phyloP scores from a whole-genome alignment of 1,140 invertebrate genomes.

The Ostrea edulis region DNA sequence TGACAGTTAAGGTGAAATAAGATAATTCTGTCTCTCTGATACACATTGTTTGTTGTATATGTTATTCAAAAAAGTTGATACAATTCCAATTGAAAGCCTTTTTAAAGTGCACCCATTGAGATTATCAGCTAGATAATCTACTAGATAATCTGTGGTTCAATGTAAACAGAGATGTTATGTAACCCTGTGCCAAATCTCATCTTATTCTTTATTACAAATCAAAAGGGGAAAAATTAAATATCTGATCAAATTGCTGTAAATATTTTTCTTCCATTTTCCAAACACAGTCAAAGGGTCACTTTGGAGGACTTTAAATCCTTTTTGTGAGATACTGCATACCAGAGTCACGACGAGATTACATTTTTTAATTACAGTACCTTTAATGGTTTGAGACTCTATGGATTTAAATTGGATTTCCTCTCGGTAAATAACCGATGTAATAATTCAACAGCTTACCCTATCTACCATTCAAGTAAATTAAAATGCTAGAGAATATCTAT shows the following conservation, averaged over 20 bases:
- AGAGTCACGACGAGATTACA: background rate
- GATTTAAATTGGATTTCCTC: background rate
- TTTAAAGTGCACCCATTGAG: background rate
- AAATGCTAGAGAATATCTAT: too few relatives aligned
- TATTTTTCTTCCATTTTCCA: background rate
- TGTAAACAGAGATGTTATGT: background rate
- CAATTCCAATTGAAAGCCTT: too few relatives aligned
- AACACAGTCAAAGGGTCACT: background rate
- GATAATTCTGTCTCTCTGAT: too few relatives aligned
- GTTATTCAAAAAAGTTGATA: too few relatives aligned
- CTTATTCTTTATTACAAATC: background rate
- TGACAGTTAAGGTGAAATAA: too few relatives aligned
- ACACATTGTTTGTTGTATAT: too few relatives aligned
- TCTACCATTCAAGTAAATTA: too few relatives aligned
- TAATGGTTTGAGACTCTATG: background rate
- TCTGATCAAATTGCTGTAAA: background rate
- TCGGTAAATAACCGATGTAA: background rate
- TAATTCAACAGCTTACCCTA: background rate
- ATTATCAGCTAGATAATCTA: slow-evolving; percentile 28
- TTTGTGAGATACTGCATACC: background rate
- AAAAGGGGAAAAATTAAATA: slow-evolving; percentile 7
- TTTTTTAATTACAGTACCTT: background rate
- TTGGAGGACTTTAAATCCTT: background rate
- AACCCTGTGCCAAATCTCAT: background rate
- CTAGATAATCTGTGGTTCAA: background rate